Percentiles rank a stretch among this genome's conserved stretches.
phyloP scores from a whole-genome alignment of 2,888 invertebrate species.

The Margaritifera margaritifera region DNA sequence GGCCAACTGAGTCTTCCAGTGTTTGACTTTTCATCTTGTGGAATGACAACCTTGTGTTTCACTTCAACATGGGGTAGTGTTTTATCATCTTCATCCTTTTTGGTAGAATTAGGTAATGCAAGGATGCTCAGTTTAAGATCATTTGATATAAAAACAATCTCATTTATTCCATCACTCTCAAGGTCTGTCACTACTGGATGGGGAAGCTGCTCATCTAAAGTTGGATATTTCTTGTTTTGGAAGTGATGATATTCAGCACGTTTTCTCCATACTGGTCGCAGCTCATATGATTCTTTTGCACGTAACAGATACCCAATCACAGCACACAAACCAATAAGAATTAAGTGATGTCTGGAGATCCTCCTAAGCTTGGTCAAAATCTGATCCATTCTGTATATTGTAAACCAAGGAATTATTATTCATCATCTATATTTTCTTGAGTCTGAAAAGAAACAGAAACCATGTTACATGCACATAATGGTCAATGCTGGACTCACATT shows the following conservation, averaged over 20 bases:
- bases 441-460: too few species aligned
- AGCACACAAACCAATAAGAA: conserved; percentile 57
- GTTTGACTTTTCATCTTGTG: conserved; percentile 21
- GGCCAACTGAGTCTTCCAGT: conserved; percentile 44
- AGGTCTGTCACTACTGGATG: conserved; percentile 66
- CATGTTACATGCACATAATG: too few species aligned
- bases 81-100: conserved; percentile 44
- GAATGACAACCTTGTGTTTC: conserved; percentile 54
- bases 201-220: conserved; percentile 54
- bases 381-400: too few species aligned
- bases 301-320: conserved; percentile 65
- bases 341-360: conserved; percentile 46
- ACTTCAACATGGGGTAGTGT: conserved; percentile 65
- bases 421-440: too few species aligned
- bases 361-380: conserved; percentile 11
- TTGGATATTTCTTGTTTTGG: conserved; percentile 56
- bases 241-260: conserved; percentile 55
- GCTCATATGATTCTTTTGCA: conserved; percentile 58
- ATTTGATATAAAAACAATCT: conserved; percentile 64
- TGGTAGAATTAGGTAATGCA: conserved; percentile 50
- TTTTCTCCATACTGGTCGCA: conserved; percentile 67
- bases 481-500: too few species aligned
- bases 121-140: conserved; percentile 61
- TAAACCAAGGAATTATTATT: too few species aligned
- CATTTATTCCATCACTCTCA: conserved; percentile 68